Evolutionary conservation across 2,113 vertebrate genomes (phyloP), one percentile per base, ranked within the genome.

Genomic region (Hippocampus abdominalis): DNA sequence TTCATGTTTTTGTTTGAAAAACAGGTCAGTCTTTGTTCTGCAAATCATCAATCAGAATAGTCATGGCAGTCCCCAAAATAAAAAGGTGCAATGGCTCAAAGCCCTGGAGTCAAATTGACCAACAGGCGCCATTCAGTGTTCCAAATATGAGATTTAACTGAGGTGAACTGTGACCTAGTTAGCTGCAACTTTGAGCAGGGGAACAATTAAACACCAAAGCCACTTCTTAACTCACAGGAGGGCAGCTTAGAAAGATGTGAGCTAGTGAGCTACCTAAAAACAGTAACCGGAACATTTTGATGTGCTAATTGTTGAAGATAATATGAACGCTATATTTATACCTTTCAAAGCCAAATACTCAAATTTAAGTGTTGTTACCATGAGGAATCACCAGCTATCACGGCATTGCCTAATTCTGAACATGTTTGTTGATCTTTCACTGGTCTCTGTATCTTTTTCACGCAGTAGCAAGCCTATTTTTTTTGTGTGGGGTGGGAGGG

Each of bases 11-110:
- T n/a, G 1, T 1, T 48, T 6, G 20, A 39, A 62, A 16, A 18
- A 20, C 59, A 71, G 23, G 4, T 56, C 27, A 10, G 29, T 68
- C 27, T 39, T 60, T 36, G 40, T 18, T 27, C 54, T 39, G 42
- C 59, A n/a, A n/a, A n/a, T n/a, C n/a, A 62, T 48, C 54, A n/a
- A 60, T 68, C 70, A 25, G 18, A 68, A 65, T 48, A 60, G 66
- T 69, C 49, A 51, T 36, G 46, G 49, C 11, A 11, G 15, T 32
- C 32, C 32, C 16, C 29, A 7, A 61, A 36, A 39, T 29, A 62
- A 62, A 62, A 62, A 53, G 51, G 32, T 11, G 3, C 10, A 62
- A 62, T 21, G 2, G 60, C 32, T 39, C 60, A 10, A 36, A 62
- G n/a, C 9, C 51, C 0, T n/a, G 21, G 21, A 53, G 51, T 53